phyloP scores from a whole-genome alignment of 2,797 vertebrate genomes.

The Nasua narica region DNA sequence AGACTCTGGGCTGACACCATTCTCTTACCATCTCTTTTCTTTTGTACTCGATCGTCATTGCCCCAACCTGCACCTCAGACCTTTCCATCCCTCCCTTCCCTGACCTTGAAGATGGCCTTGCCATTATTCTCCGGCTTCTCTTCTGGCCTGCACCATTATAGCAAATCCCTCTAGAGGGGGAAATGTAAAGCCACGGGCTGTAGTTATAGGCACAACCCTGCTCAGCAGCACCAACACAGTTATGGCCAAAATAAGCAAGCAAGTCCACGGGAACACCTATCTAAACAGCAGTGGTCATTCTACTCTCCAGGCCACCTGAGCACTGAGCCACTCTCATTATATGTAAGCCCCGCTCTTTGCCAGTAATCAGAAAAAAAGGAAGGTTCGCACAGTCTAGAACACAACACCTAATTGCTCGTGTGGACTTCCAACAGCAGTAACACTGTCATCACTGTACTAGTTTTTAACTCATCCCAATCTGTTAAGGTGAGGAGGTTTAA shows the following conservation, averaged over 20 bases:
- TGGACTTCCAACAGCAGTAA: background rate
- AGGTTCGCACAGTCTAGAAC: background rate
- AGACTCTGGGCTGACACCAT: background rate
- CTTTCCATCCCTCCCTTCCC: background rate
- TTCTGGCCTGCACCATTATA: background rate
- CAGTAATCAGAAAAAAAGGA: background rate
- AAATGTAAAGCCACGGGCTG: background rate
- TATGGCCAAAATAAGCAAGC: conserved; percentile 48
- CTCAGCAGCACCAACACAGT: conserved; percentile 17
- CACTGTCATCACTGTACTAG: background rate
- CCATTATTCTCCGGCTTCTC: background rate
- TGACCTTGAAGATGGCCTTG: background rate
- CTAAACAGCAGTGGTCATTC: conserved; percentile 23
- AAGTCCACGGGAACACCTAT: conserved; percentile 38
- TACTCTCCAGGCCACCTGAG: background rate
- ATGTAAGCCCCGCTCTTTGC: background rate
- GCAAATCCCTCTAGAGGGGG: background rate
- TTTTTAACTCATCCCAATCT: background rate
- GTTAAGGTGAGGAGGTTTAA: background rate
- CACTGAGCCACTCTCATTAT: background rate
- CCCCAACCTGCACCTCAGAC: background rate
- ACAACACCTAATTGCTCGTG: background rate
- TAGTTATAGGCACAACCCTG: background rate
- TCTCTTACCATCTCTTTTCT: background rate
- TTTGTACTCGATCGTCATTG: background rate